Evolutionary conservation across 2,888 invertebrate genomes (phyloP), one percentile per base, ranked within the genome.

Genomic region (Agonopterix heracliana): DNA sequence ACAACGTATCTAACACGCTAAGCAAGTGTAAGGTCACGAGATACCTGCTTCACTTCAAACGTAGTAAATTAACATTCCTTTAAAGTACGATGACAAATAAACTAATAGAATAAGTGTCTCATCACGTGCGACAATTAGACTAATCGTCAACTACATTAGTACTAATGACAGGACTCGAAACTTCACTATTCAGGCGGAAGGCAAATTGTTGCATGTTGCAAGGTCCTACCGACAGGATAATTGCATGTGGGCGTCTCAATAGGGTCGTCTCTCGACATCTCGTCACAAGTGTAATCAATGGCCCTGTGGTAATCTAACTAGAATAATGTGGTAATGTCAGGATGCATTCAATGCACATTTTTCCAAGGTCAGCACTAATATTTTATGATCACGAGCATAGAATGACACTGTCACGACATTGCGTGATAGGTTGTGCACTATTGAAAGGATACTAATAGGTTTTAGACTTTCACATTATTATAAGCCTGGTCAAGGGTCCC

Each of bases 181-280:
- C 17, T 44, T 45, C 50, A 47, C 52, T 50, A 50, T 47, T 46
- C 47, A 48, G 9, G 34, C 45, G 41, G 41, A 41, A 50, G 41
- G 36, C 47, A 41, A 49, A 54, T 54, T 46, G 26, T 50, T 48
- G 38, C 17, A 54, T 45, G 34, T 52, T 43, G 41, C 50, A 55
- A 56, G 59, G 55, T 61, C 54, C 60, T 54, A 63, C 14, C 63
- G 63, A 49, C 49, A 54, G 52, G 57, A 52, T 71, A 72, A 78
- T 72, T 69, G 60, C 26, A 56, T 51, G 78, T 79, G 68, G 79
- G 78, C 72, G 78, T 68, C 53, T 54, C 59, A 71, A 74, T 71
- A 58, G 60, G 50, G 17, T 17, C 17, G 17, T 17, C 17, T 17
- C 17, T 17, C 17, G 17, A 26, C 26, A 26, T 26, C 54, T 66